Evolutionary conservation across 2,113 vertebrate genomes (phyloP).

Genomic region (Silurus glanis): DNA sequence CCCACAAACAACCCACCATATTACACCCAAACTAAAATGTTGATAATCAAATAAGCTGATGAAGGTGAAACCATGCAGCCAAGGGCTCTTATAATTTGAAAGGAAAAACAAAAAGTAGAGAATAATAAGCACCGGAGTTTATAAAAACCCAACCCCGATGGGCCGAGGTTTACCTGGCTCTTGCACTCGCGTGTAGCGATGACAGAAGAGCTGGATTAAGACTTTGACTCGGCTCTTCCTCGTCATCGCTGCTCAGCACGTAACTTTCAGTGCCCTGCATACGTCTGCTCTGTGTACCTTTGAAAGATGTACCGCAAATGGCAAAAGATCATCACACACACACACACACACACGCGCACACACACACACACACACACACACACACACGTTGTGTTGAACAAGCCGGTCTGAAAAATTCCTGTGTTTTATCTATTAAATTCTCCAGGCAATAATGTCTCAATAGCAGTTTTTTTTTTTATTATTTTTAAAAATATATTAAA

Average conservation of each 20-base stretch:
- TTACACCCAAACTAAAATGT: background rate
- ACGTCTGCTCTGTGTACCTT: slow-evolving; percentile 59
- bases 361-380: background rate
- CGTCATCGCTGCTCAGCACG: slow-evolving; percentile 90
- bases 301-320: background rate
- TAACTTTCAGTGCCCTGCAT: slow-evolving; percentile 77
- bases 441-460: background rate
- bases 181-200: slow-evolving; percentile 40
- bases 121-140: background rate
- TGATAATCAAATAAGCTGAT: background rate
- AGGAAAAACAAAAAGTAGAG: background rate
- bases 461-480: too few species aligned
- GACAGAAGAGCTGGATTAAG: slow-evolving; percentile 44
- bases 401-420: background rate
- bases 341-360: background rate
- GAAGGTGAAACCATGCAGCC: background rate
- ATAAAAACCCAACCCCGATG: background rate
- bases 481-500: background rate
- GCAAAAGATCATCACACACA: background rate
- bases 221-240: slow-evolving; percentile 73
- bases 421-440: background rate
- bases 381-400: background rate
- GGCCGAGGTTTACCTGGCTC: slow-evolving; percentile 56
- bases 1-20: background rate
- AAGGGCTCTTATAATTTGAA: background rate